phyloP scores from a whole-genome alignment of 2,888 invertebrate genomes.

The Caradrina clavipalpis region DNA sequence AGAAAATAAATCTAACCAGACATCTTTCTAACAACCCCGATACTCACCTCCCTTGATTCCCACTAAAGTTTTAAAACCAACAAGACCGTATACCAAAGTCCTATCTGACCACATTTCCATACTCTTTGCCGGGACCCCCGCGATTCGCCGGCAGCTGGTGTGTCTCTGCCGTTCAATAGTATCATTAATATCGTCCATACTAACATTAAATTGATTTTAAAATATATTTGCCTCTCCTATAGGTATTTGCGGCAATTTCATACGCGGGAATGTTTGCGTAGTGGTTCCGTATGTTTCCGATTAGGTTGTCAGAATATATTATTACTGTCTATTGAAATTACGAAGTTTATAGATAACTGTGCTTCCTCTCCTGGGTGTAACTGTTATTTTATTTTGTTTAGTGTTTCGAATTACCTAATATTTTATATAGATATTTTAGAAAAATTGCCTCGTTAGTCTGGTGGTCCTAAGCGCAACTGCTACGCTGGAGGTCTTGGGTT shows the following conservation, averaged over 20 bases:
- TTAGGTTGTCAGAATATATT: constrained; percentile 37
- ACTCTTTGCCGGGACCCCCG: constrained; percentile 74
- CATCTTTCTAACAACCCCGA: too few species aligned
- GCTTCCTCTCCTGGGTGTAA: constrained; percentile 8
- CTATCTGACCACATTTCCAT: constrained; percentile 25
- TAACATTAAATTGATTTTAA: constrained; percentile 68
- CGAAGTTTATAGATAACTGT: neutral
- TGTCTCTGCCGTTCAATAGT: constrained; percentile 74
- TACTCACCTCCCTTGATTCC: neutral
- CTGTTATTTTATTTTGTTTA: neutral
- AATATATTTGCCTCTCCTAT: constrained; percentile 61
- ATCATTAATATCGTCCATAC: constrained; percentile 75
- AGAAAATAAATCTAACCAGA: too few species aligned
- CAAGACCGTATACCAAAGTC: neutral
- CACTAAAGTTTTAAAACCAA: neutral
- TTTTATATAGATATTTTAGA: too few species aligned
- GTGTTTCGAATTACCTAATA: neutral
- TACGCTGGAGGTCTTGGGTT: too few species aligned
- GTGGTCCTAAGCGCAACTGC: too few species aligned
- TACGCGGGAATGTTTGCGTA: constrained; percentile 46
- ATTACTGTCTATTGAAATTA: constrained; percentile 25
- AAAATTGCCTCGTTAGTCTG: too few species aligned
- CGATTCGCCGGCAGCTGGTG: constrained; percentile 74
- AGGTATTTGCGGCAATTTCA: constrained; percentile 47
- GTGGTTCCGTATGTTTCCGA: constrained; percentile 38